A percentile compares a stretch with the other conserved stretches of the same genome.
These are phyloP conservation scores for Hippocampus kuda DNA, from an alignment of 2,797 vertebrate genomes.

Conservation along the genomic window DNA sequence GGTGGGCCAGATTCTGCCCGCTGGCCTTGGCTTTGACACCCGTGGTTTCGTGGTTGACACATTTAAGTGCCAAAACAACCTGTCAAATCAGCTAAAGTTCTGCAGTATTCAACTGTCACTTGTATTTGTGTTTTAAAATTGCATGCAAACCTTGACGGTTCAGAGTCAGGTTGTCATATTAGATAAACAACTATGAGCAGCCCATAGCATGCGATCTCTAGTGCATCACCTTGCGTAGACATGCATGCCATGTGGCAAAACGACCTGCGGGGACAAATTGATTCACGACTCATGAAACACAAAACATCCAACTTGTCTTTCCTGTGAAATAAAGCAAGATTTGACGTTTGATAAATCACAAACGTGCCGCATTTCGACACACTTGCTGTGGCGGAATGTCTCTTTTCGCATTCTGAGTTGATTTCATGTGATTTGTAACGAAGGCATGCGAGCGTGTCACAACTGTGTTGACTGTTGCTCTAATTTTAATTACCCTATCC, in stretches of 20 bases:
- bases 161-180: constrained; percentile 39
- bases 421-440: background rate
- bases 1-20: no score
- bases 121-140: constrained; percentile 15
- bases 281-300: constrained; percentile 1
- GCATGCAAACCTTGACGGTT: constrained; percentile 30
- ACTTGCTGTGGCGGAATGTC: background rate
- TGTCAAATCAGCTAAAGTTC: no score
- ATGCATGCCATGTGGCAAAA: constrained; percentile 8
- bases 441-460: constrained; percentile 16
- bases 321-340: constrained; percentile 9
- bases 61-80: no score
- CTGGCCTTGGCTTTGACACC: no score
- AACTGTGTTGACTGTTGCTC: constrained; percentile 30
- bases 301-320: background rate
- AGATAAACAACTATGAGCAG: constrained; percentile 32
- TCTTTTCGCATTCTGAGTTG: background rate
- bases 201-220: constrained; percentile 24
- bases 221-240: constrained; percentile 1
- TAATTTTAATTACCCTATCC: constrained; percentile 28
- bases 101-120: background rate
- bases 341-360: background rate
- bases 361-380: background rate
- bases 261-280: constrained; percentile 5
- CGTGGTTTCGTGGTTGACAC: no score